Evolutionary conservation across 2,888 invertebrate species (phyloP).

Genomic region (Hipparchia semele): DNA sequence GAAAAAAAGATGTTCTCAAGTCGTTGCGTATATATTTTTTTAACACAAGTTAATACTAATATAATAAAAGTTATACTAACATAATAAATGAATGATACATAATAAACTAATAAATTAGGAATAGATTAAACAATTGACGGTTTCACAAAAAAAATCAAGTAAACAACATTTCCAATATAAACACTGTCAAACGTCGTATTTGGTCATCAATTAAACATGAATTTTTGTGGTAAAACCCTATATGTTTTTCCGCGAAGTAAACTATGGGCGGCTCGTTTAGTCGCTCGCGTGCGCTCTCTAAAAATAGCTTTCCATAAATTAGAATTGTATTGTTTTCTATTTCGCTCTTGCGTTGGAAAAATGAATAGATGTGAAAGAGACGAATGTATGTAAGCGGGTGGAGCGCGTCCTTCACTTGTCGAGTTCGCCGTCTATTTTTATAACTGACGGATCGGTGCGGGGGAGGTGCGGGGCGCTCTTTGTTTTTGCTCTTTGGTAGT

Average conservation of each 20-base stretch:
- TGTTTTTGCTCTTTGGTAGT: constrained; percentile 35
- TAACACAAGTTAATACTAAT: too few species aligned
- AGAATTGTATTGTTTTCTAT: constrained; percentile 52
- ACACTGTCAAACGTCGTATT: too few species aligned
- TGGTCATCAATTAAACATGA: too few species aligned
- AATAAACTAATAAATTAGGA: not conserved
- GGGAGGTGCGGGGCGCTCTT: constrained; percentile 43
- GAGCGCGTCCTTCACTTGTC: constrained; percentile 74
- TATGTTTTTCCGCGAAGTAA: constrained; percentile 51
- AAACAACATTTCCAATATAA: too few species aligned
- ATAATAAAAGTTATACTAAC: too few species aligned
- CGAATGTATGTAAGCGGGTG: constrained; percentile 48
- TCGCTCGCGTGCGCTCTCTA: constrained; percentile 71
- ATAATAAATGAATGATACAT: too few species aligned
- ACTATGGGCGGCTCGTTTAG: constrained; percentile 56
- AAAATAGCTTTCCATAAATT: constrained; percentile 66
- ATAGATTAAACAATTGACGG: not conserved
- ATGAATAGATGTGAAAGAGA: constrained; percentile 49
- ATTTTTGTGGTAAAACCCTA: not conserved
- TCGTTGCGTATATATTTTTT: too few species aligned
- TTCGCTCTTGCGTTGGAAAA: constrained; percentile 45
- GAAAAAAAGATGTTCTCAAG: too few species aligned
- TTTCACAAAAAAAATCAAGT: too few species aligned
- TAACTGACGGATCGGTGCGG: constrained; percentile 5
- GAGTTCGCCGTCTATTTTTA: constrained; percentile 49